Evolutionary conservation across 2,888 invertebrate genomes (phyloP).

Genomic region (Parthenolecanium corni): DNA sequence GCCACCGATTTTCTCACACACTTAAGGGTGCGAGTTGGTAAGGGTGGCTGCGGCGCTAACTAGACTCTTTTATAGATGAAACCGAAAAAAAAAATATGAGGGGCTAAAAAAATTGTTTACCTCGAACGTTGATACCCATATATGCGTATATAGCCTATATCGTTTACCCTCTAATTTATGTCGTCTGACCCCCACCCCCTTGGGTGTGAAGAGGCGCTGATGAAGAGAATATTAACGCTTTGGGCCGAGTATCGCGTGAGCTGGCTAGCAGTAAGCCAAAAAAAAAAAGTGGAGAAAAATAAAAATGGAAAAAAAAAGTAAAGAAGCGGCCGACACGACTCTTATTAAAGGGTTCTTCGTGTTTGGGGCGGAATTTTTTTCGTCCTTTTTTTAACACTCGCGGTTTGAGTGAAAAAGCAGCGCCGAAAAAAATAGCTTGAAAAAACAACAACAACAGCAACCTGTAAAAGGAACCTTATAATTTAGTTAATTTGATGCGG

Average conservation of each 20-base stretch:
- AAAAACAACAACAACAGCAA: background rate
- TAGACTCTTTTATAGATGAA: no score
- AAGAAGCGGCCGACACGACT: slow-evolving; percentile 19
- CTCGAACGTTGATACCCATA: no score
- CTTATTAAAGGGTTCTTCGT: slow-evolving; percentile 23
- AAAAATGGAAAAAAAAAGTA: no score
- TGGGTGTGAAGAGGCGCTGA: background rate
- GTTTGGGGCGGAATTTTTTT: slow-evolving; percentile 20
- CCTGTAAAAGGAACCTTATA: slow-evolving; percentile 7
- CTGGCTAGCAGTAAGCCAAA: background rate
- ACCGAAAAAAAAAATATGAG: no score
- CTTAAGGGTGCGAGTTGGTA: no score
- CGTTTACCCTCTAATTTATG: no score
- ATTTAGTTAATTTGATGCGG: slow-evolving; percentile 23
- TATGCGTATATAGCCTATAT: no score
- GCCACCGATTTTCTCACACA: no score
- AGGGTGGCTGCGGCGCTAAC: no score
- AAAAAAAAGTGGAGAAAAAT: no score
- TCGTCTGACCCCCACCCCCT: no score
- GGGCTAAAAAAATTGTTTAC: no score
- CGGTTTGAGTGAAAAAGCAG: background rate
- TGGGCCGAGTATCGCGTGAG: slow-evolving; percentile 19
- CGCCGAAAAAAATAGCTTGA: background rate
- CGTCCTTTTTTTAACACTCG: slow-evolving; percentile 6
- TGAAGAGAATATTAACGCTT: slow-evolving; percentile 23